Evolutionary conservation across 2,113 vertebrate species (phyloP), one percentile per base, ranked within the genome.

Genomic region (human (Homo sapiens)): DNA sequence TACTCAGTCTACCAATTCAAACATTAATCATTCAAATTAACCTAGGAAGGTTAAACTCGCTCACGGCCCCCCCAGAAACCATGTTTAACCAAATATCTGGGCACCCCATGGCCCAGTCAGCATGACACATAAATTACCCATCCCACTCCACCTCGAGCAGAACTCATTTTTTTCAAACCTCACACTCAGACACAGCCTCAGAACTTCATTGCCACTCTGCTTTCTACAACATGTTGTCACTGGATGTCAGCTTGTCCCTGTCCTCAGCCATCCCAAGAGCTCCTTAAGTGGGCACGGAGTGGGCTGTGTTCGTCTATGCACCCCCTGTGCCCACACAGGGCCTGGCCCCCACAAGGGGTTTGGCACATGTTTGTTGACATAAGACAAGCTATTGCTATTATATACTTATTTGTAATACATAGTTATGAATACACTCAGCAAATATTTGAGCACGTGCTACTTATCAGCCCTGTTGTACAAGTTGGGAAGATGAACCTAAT

Each of bases 381-480:
- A 25, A 85, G 27, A 50, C 57, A 88, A 79, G 16, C 64, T 57
- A 5, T 3, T 35, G 50, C 57, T 64, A 32, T 18, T 78, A 55
- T 18, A 55, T 55, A 55, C 43, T 35, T 20, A 2, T 23, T 18
- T 72, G 8, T 27, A 45, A 57, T 57, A n/a, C 38, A 23, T 3
- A 17, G 68, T 38, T 78, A 4, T n/a, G 22, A n/a, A 57, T 82
- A 43, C 75, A 70, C 14, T 87, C 52, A 66, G 25, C 75, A 55
- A 18, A 45, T 79, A n/a, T 32, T 12, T 30, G 32, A 64, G 18
- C 50, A 27, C 22, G 35, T 68, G 13, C 14, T 5, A 1, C 32
- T 14, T 0, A 4, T 48, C 35, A 72, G 11, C 18, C 38, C 43
- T 35, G 32, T n/a, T 3, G 1, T 1, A 25, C 64, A 13, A 35